A percentile compares a stretch with the other conserved stretches of the same genome.
phyloP scores from a whole-genome alignment of 2,888 invertebrate species.

The Lasioglossum calceatum region DNA sequence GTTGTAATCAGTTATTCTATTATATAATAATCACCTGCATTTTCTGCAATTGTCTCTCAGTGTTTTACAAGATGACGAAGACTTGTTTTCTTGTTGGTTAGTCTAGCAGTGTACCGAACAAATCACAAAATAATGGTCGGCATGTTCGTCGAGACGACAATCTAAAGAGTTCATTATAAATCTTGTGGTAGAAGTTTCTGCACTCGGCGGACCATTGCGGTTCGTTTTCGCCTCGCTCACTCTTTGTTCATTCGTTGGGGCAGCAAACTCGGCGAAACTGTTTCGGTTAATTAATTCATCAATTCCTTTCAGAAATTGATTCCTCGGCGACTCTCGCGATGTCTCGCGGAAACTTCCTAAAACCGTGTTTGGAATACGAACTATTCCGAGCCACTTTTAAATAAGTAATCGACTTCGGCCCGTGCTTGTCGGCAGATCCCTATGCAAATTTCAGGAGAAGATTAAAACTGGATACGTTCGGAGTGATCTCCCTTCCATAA shows the following conservation, averaged over 20 bases:
- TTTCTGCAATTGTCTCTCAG: too few relatives aligned
- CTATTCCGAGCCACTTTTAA: slow-evolving; percentile 20
- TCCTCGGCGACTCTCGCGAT: background rate
- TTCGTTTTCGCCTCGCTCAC: background rate
- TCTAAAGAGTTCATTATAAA: slow-evolving; percentile 20
- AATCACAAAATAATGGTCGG: slow-evolving; percentile 24
- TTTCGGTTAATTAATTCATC: slow-evolving; percentile 38
- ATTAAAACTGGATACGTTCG: slow-evolving; percentile 34
- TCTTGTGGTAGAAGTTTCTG: slow-evolving; percentile 7
- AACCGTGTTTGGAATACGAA: slow-evolving; percentile 17
- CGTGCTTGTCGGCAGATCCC: background rate
- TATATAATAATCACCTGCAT: too few relatives aligned
- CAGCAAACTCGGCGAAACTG: slow-evolving; percentile 1
- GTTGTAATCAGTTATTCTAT: too few relatives aligned
- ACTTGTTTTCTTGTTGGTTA: background rate
- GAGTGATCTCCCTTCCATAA: slow-evolving; percentile 38
- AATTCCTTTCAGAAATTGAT: slow-evolving; percentile 15
- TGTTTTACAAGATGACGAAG: too few relatives aligned
- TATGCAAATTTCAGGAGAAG: slow-evolving; percentile 36
- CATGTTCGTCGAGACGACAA: background rate
- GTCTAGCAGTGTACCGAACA: slow-evolving; percentile 4
- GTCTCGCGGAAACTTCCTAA: background rate
- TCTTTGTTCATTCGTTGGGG: background rate
- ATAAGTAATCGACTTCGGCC: slow-evolving; percentile 24
- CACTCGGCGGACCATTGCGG: background rate